Conservation (phyloP, 2,113 vertebrate species). For the Neogobius melanostomus region DNA sequence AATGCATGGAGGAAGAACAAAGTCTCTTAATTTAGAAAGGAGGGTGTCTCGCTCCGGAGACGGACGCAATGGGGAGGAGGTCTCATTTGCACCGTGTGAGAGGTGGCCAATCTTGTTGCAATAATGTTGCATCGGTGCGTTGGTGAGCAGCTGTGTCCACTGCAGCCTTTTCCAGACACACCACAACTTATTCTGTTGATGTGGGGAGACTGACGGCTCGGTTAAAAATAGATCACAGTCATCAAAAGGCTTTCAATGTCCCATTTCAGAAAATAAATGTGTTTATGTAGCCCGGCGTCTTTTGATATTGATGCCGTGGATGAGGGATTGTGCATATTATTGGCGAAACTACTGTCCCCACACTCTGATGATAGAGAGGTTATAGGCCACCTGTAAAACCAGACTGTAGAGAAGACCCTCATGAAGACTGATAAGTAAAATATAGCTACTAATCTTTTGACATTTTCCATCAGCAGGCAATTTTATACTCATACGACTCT, state of each 20-base stretch:
- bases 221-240: slow-evolving; percentile 24
- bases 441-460: background rate
- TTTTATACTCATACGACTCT: too few relatives aligned
- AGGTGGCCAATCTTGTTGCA: slow-evolving; percentile 35
- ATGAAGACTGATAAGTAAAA: too few relatives aligned
- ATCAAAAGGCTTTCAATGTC: slow-evolving; percentile 7
- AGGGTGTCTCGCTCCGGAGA: slow-evolving; percentile 16
- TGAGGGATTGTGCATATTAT: slow-evolving; percentile 1
- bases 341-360: slow-evolving; percentile 15
- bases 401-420: background rate
- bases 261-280: background rate
- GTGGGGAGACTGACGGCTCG: background rate
- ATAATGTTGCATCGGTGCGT: slow-evolving; percentile 59
- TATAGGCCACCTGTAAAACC: background rate
- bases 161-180: slow-evolving; percentile 42
- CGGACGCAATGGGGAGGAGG: slow-evolving; percentile 23
- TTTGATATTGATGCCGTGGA: background rate
- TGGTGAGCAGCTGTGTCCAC: slow-evolving; percentile 42
- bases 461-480: too few relatives aligned
- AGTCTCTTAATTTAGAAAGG: slow-evolving; percentile 17
- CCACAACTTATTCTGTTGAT: slow-evolving; percentile 43
- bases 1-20: slow-evolving; percentile 3
- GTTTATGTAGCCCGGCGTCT: background rate
- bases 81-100: slow-evolving; percentile 46
- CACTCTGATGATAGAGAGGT: slow-evolving; percentile 3